Percentiles rank a stretch among this genome's conserved stretches.
Evolutionary conservation across 2,113 vertebrate species (phyloP).

Genomic region (Hippoglossus stenolepis): DNA sequence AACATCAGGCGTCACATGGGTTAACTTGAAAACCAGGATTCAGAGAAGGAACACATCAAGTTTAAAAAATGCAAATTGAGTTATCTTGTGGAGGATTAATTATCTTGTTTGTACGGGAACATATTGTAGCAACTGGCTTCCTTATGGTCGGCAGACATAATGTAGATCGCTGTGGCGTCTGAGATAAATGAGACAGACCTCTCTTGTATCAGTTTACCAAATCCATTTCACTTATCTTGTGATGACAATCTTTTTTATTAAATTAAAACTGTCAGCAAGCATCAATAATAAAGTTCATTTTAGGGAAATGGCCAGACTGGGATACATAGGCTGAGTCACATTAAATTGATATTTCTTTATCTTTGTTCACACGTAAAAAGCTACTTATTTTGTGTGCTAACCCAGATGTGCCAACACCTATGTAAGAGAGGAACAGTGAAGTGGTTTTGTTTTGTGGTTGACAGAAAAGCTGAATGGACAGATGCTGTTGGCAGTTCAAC

Average conservation of each 20-base stretch:
- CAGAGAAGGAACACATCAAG: not conserved
- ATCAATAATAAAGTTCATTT: too few relatives aligned
- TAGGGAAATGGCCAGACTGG: too few relatives aligned
- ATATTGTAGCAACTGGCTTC: not conserved
- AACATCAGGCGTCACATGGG: not conserved
- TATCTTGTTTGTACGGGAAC: not conserved
- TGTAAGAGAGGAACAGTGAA: not conserved
- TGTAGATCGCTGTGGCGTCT: not conserved
- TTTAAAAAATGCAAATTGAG: not conserved
- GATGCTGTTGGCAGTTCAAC: conserved; percentile 19
- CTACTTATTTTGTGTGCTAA: too few relatives aligned
- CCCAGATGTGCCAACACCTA: too few relatives aligned
- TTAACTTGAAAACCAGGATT: not conserved
- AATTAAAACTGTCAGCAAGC: too few relatives aligned
- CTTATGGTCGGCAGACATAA: not conserved
- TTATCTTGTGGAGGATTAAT: not conserved
- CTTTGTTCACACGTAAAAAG: too few relatives aligned
- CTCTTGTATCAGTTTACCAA: not conserved
- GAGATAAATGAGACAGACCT: conserved; percentile 14
- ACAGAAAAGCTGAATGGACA: conserved; percentile 6
- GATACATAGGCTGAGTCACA: too few relatives aligned
- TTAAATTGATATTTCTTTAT: too few relatives aligned
- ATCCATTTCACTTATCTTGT: not conserved
- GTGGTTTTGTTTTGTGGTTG: conserved; percentile 11
- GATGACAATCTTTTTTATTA: not conserved